Conservation (phyloP, 2,113 vertebrate species). For the Macrotus californicus region DNA sequence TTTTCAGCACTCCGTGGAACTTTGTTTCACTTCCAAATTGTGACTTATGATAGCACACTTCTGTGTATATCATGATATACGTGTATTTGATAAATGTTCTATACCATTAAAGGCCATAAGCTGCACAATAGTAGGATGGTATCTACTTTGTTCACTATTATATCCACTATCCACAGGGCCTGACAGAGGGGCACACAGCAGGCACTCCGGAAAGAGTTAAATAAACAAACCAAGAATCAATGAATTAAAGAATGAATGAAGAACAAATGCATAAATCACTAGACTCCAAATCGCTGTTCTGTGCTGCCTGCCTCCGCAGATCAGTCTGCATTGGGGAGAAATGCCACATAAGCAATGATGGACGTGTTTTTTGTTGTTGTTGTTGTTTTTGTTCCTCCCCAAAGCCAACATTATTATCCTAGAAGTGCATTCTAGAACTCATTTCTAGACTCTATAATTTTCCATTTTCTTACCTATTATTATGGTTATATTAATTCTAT, state of each 20-base stretch:
- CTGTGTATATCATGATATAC: neutral
- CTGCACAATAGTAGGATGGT: neutral
- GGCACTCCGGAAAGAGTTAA: neutral
- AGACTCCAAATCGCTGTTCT: neutral
- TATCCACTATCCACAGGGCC: neutral
- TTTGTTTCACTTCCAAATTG: neutral
- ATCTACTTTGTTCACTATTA: neutral
- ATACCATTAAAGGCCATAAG: neutral
- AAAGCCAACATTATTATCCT: neutral
- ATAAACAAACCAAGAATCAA: neutral
- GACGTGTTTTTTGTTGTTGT: neutral
- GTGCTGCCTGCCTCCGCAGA: neutral
- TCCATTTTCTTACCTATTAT: constrained; percentile 36
- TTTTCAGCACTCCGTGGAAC: neutral
- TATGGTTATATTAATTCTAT: constrained; percentile 37
- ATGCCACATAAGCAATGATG: neutral
- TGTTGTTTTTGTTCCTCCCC: neutral
- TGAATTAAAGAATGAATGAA: neutral
- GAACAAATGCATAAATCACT: neutral
- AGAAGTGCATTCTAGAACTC: neutral
- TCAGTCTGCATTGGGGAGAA: neutral
- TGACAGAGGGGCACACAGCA: neutral
- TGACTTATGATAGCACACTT: neutral
- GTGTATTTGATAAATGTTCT: neutral
- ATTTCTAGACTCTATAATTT: neutral